phyloP scores from a whole-genome alignment of 2,113 vertebrate species.

The Crotalus tigris region DNA sequence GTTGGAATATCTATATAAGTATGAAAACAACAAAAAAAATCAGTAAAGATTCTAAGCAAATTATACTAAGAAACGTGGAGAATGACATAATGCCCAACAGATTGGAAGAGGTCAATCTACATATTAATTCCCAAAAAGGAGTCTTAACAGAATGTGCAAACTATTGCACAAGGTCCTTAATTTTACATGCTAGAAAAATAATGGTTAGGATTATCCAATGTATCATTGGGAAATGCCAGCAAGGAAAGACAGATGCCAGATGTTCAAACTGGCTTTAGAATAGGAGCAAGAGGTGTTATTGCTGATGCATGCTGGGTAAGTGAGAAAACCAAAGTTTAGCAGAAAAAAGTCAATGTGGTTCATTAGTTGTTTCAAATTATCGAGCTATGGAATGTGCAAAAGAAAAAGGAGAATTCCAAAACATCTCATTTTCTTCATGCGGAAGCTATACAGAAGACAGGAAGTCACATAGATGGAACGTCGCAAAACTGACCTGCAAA shows the following conservation, averaged over 20 bases:
- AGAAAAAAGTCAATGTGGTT: background rate
- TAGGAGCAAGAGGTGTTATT: background rate
- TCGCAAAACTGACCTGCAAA: background rate
- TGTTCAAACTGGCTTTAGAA: background rate
- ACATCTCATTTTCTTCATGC: background rate
- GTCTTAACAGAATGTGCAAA: background rate
- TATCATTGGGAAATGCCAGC: background rate
- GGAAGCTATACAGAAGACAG: background rate
- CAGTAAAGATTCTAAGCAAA: background rate
- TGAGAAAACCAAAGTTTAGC: background rate
- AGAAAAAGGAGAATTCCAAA: background rate
- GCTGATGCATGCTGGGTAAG: background rate
- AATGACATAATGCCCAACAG: background rate
- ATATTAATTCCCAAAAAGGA: background rate
- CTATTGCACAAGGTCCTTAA: background rate
- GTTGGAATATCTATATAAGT: background rate
- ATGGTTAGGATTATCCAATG: background rate
- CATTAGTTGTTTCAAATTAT: background rate
- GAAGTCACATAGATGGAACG: background rate
- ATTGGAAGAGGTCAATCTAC: background rate
- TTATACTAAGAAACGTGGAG: background rate
- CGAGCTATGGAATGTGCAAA: background rate
- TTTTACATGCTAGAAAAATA: background rate
- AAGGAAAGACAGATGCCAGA: background rate
- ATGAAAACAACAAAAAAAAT: background rate